Base-by-base conservation (phyloP, 1,140 invertebrate genomes). In the Aphelinus certus region DNA sequence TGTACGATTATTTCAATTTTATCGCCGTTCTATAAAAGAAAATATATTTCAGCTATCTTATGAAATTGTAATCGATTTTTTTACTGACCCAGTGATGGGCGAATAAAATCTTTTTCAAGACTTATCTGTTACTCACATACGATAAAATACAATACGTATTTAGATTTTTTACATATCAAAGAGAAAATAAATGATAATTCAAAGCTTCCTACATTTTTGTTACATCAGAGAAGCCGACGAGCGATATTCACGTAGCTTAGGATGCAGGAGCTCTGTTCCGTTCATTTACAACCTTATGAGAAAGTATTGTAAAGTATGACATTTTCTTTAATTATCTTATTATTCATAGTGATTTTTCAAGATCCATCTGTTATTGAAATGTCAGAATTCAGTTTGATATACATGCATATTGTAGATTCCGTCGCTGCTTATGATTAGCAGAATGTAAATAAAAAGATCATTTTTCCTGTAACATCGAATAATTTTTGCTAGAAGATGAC, bases 151-250 rank as follows among this genome's bases (percentile, higher is more conserved):
- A 45, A 46, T 4, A 56, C 10, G 7, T 55, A 62, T 68, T 68
- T 68, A 68, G 58, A 74, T 74, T 74, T 68, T 74, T 63, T 67
- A 74, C 72, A 74, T 63, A 74, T 74, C 72, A 68, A 67, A 60
- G 61, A 45, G 26, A 67, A 66, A 66, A 64, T 26, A 26, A 26
- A 5, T 66, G 26, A 66, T 7, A 26, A 60, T 60, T 58, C 56
- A 1, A 64, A 64, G 10, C 43, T 65, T 53, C 63, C 55, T 9
- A 57, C 6, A 26, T n/a, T 63, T 71, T 63, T 47, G 43, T 71
- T 63, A 63, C 26, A n/a, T 5, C 3, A 5, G 53, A 7, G 42
- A 53, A 70, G 48, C 10, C 3, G n/a, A 63, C n/a, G 3, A 48
- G 48, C 48, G 46, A 63, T 63, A 63, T 10, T 63, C 61, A 63